phyloP scores from a whole-genome alignment of 1,140 invertebrate species.

The Coelopa frigida region DNA sequence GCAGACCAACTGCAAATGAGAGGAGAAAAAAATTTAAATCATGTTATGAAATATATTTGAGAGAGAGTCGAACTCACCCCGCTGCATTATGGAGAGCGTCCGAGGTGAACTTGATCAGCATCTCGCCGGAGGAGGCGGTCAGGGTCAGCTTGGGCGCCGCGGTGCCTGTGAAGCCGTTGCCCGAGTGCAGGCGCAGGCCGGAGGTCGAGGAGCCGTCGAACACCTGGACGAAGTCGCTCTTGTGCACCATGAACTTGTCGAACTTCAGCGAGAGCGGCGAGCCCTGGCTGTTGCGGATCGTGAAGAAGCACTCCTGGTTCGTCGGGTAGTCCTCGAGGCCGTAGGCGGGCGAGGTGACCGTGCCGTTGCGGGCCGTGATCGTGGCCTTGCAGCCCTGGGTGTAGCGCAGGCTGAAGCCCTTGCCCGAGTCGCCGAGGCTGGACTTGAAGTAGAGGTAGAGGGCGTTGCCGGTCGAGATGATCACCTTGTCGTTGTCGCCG shows the following conservation, averaged over 20 bases:
- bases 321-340: constrained; percentile 77
- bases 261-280: constrained; percentile 83
- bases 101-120: constrained; percentile 79
- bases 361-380: constrained; percentile 72
- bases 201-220: constrained; percentile 82
- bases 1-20: constrained; percentile 68
- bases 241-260: constrained; percentile 75
- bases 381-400: constrained; percentile 81
- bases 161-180: constrained; percentile 76
- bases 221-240: constrained; percentile 81
- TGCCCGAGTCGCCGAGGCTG: constrained; percentile 75
- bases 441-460: constrained; percentile 91
- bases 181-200: constrained; percentile 79
- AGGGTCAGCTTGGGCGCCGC: constrained; percentile 77
- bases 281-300: constrained; percentile 73
- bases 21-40: background rate
- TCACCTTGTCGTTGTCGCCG: constrained; percentile 70
- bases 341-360: constrained; percentile 80
- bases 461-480: constrained; percentile 84
- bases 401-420: constrained; percentile 87
- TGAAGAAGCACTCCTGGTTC: constrained; percentile 86
- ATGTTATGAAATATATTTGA: background rate
- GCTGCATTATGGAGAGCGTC: constrained; percentile 76
- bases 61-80: constrained; percentile 31
- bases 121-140: constrained; percentile 86